These are phyloP conservation scores for Gonioctena quinquepunctata DNA, from an alignment of 1,140 invertebrate species.

Conservation along the genomic window DNA sequence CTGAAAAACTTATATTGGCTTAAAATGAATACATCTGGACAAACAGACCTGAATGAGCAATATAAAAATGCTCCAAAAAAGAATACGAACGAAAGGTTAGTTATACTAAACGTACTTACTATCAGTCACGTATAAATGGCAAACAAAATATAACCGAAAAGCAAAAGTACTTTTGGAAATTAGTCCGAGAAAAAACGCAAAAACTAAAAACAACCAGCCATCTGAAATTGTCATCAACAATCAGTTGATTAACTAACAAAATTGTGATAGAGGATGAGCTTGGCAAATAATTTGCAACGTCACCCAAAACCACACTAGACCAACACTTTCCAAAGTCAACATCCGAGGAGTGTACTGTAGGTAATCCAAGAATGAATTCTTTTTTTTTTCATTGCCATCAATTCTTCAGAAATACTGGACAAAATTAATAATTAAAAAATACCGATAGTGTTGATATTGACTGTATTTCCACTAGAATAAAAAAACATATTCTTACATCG, in stretches of 20 bases:
- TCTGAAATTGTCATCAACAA: no score
- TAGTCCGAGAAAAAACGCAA: background rate
- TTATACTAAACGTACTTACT: background rate
- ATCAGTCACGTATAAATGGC: background rate
- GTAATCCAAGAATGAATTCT: background rate
- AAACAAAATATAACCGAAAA: no score
- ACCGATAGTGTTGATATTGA: background rate
- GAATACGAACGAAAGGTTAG: no score
- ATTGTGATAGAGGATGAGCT: background rate
- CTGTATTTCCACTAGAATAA: background rate
- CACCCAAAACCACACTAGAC: no score
- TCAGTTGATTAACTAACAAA: no score
- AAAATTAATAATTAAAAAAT: background rate
- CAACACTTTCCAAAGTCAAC: background rate
- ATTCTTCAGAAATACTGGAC: background rate
- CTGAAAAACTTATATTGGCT: no score
- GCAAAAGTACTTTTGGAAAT: no score
- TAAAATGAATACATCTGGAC: no score
- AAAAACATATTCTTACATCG: background rate
- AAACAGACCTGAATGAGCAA: background rate
- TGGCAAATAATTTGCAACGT: background rate
- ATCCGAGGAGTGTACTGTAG: background rate
- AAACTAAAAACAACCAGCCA: background rate
- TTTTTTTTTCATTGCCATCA: background rate
- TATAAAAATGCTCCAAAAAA: no score